A percentile compares a stretch with the other conserved stretches of the same genome.
These are phyloP conservation scores for Elachura formosa DNA, from an alignment of 2,113 vertebrate species.

Conservation along the genomic window DNA sequence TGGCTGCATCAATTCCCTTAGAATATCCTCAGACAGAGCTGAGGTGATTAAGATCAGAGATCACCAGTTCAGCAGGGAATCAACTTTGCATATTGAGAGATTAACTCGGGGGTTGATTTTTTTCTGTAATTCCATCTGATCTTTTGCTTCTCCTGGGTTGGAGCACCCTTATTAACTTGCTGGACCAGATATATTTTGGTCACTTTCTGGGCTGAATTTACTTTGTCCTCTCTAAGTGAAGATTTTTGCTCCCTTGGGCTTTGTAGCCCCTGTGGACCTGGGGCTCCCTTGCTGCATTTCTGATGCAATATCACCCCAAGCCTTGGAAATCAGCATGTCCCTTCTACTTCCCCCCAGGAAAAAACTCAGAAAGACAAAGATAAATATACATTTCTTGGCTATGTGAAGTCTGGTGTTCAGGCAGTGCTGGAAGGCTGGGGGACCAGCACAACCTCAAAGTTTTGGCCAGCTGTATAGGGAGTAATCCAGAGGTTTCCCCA, in stretches of 20 bases:
- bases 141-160: background rate
- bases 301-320: background rate
- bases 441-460: background rate
- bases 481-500: background rate
- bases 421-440: background rate
- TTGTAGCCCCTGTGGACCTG: background rate
- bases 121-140: slow-evolving; percentile 28
- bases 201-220: background rate
- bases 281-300: fast-evolving
- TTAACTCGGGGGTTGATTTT: background rate
- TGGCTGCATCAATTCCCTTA: background rate
- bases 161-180: background rate
- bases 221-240: background rate
- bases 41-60: slow-evolving; percentile 41
- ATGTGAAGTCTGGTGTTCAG: background rate
- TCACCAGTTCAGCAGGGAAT: slow-evolving; percentile 20
- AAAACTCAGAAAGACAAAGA: no score
- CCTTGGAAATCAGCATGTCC: background rate
- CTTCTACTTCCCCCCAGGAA: background rate
- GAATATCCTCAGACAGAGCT: background rate
- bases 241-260: background rate
- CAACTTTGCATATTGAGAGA: slow-evolving; percentile 48
- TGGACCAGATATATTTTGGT: background rate
- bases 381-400: background rate
- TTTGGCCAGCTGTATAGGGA: background rate